A percentile compares a stretch with the other conserved stretches of the same genome.
These are phyloP conservation scores for Alosa alosa DNA, from an alignment of 2,113 vertebrate genomes.

Conservation along the genomic window DNA sequence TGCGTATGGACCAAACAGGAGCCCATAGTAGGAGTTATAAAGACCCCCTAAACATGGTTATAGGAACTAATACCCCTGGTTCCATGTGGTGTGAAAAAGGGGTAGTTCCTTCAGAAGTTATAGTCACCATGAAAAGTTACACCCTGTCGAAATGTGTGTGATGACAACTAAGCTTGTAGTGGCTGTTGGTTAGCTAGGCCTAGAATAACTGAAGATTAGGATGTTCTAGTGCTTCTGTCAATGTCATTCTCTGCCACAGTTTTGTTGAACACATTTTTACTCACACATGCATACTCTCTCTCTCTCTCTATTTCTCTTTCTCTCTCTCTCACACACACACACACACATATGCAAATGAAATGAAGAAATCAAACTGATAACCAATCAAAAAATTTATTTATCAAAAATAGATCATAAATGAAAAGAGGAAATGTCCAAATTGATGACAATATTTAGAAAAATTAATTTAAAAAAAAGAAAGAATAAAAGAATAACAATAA, in stretches of 20 bases:
- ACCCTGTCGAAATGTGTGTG: background rate
- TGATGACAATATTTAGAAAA: constrained; percentile 33
- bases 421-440: constrained; percentile 43
- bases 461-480: background rate
- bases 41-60: too few species aligned
- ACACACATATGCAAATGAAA: constrained; percentile 23
- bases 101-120: too few species aligned
- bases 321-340: too few species aligned
- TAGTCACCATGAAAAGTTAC: too few species aligned
- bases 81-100: too few species aligned
- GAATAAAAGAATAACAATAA: constrained; percentile 31
- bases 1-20: too few species aligned
- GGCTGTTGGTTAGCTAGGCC: background rate
- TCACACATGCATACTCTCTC: too few species aligned
- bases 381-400: constrained; percentile 58
- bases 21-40: too few species aligned
- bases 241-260: background rate
- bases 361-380: constrained; percentile 37
- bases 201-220: background rate
- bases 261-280: background rate
- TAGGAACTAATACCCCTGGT: too few species aligned
- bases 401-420: constrained; percentile 61
- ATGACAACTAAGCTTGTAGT: background rate
- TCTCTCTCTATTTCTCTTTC: too few species aligned
- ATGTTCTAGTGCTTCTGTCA: background rate